Conservation (phyloP, 2,797 vertebrate species). For the Chelon auratus region DNA sequence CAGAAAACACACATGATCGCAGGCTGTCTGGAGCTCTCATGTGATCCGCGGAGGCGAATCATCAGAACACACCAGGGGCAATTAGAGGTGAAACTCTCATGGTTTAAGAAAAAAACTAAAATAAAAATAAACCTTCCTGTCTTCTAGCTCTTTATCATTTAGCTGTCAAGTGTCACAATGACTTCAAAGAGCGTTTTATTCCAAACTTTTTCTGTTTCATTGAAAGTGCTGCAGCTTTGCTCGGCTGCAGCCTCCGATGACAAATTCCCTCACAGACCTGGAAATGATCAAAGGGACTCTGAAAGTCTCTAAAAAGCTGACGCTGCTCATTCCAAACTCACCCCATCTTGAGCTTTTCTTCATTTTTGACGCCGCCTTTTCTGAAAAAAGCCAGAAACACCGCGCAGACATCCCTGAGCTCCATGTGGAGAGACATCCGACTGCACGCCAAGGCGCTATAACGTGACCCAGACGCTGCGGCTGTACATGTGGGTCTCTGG, state of each 20-base stretch:
- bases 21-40: neutral
- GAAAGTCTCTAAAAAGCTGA: constrained; percentile 22
- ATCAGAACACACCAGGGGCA: constrained; percentile 32
- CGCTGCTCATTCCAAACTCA: constrained; percentile 48
- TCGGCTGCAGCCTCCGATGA: constrained; percentile 21
- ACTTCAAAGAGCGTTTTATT: constrained; percentile 21
- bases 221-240: constrained; percentile 4
- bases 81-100: constrained; percentile 38
- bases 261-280: constrained; percentile 51
- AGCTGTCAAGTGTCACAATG: constrained; percentile 39
- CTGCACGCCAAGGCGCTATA: neutral
- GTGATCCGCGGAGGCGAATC: constrained; percentile 12
- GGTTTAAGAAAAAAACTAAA: neutral
- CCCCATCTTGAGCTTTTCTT: constrained; percentile 63
- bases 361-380: constrained; percentile 23
- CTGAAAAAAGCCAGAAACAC: constrained; percentile 61
- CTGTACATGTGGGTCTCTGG: constrained; percentile 68
- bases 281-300: constrained; percentile 48
- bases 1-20: neutral
- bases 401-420: constrained; percentile 60
- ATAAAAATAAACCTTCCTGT: constrained; percentile 27
- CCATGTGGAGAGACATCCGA: constrained; percentile 51
- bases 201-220: constrained; percentile 30
- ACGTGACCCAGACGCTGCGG: constrained; percentile 49
- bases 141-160: constrained; percentile 12